Evolutionary conservation across 2,113 vertebrate genomes (phyloP).

Genomic region (Siniperca chuatsi): DNA sequence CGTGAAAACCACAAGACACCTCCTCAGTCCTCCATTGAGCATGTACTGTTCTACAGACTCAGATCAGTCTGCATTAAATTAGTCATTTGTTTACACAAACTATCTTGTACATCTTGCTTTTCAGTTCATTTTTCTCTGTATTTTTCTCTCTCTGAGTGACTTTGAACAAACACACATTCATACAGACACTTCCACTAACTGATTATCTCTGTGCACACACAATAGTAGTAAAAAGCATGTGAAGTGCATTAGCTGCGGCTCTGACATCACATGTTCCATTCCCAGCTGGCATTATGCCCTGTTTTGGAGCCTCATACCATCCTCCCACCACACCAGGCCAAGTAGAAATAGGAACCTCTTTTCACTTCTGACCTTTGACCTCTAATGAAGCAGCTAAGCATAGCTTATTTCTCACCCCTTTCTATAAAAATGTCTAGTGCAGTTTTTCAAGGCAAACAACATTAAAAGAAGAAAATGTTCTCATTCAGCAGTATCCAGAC

Average conservation of each 20-base stretch:
- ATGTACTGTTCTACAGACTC: background rate
- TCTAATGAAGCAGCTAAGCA: background rate
- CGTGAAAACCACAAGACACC: conserved; percentile 4
- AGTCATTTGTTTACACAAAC: conserved; percentile 6
- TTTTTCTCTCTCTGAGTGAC: background rate
- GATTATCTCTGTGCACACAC: conserved; percentile 17
- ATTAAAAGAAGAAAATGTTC: background rate
- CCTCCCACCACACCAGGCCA: conserved; percentile 22
- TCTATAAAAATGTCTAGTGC: conserved; percentile 1
- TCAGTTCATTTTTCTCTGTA: background rate
- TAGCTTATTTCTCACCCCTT: background rate
- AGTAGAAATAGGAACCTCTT: conserved; percentile 21
- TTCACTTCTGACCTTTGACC: conserved; percentile 42
- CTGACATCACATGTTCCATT: conserved; percentile 51
- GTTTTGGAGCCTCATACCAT: conserved; percentile 18
- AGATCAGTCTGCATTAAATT: background rate
- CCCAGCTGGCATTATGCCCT: conserved; percentile 24
- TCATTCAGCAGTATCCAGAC: background rate
- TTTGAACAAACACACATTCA: conserved; percentile 1
- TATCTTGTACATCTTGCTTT: background rate
- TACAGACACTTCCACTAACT: conserved; percentile 1
- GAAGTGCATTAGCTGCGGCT: conserved; percentile 47
- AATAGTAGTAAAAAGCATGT: conserved; percentile 33
- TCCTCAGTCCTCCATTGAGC: background rate
- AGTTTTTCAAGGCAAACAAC: background rate